phyloP scores from a whole-genome alignment of 1,140 invertebrate species.

The Hermetia illucens region DNA sequence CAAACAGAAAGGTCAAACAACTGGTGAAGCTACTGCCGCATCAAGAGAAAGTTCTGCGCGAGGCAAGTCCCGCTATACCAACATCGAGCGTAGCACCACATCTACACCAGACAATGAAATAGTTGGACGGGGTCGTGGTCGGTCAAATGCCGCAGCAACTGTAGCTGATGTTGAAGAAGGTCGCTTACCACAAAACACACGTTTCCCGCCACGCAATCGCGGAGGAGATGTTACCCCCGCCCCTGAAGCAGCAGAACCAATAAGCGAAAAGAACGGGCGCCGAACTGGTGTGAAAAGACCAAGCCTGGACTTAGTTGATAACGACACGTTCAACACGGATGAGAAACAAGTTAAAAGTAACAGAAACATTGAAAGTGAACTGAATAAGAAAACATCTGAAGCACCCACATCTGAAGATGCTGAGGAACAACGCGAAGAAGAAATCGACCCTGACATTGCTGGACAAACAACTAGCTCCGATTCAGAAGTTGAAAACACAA shows the following conservation, averaged over 20 bases:
- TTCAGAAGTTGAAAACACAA: slow-evolving; percentile 38
- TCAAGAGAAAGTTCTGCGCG: slow-evolving; percentile 10
- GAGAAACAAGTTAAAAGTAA: slow-evolving; percentile 32
- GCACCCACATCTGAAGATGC: slow-evolving; percentile 12
- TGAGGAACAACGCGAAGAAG: slow-evolving; percentile 1
- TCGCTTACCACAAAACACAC: slow-evolving; percentile 58
- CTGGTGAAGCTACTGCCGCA: slow-evolving; percentile 2
- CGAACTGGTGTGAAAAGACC: slow-evolving; percentile 38
- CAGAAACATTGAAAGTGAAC: slow-evolving; percentile 21
- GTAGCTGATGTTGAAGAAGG: slow-evolving; percentile 43
- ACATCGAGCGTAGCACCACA: slow-evolving; percentile 44
- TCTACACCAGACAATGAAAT: slow-evolving; percentile 36
- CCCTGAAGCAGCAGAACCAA: slow-evolving; percentile 17
- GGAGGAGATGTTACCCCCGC: slow-evolving; percentile 22
- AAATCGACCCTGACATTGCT: slow-evolving; percentile 9
- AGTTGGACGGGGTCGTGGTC: slow-evolving; percentile 31
- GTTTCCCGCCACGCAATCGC: slow-evolving; percentile 52
- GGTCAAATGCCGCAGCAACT: slow-evolving; percentile 30
- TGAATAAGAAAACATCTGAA: slow-evolving; percentile 18
- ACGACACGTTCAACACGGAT: slow-evolving; percentile 62
- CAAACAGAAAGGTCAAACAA: slow-evolving; percentile 10
- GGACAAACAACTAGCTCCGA: slow-evolving; percentile 29
- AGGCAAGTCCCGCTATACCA: slow-evolving; percentile 46
- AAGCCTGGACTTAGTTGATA: slow-evolving; percentile 61
- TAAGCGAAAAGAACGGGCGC: slow-evolving; percentile 19